Percentiles rank a stretch among this genome's conserved stretches.
phyloP scores from a whole-genome alignment of 2,113 vertebrate genomes.

The Calyptomena viridis region DNA sequence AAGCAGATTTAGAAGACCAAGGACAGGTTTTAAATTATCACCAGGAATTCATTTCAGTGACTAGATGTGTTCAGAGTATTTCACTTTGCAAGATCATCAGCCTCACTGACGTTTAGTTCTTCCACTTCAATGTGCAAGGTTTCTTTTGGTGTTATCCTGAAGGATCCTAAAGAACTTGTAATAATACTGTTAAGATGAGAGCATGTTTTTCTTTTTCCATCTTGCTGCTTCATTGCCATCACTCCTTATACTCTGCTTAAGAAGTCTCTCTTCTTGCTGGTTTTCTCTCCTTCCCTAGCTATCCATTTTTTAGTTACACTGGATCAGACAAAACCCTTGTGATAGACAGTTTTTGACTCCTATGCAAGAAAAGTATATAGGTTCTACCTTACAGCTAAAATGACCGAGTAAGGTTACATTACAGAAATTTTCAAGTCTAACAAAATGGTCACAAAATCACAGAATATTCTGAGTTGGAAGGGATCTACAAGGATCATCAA shows the following conservation, averaged over 20 bases:
- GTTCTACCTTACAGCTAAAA: not conserved
- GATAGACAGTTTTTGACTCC: not conserved
- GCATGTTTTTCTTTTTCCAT: not conserved
- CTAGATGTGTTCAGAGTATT: not conserved
- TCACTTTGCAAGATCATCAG: not conserved
- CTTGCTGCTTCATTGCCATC: not conserved
- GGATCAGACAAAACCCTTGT: not conserved
- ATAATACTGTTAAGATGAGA: not conserved
- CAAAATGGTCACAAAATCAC: not conserved
- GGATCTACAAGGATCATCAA: not conserved
- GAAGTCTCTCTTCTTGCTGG: not conserved
- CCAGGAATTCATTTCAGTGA: conserved; percentile 6
- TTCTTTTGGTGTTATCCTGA: not conserved
- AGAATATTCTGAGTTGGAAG: not conserved
- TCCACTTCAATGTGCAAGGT: not conserved
- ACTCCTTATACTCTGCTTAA: not conserved
- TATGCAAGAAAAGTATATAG: not conserved
- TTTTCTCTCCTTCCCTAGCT: not conserved
- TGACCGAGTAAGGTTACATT: not conserved
- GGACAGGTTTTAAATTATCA: not conserved
- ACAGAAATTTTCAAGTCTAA: not conserved
- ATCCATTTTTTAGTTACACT: not conserved
- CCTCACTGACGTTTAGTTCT: not conserved
- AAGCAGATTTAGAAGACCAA: not conserved
- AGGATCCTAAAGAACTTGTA: not conserved